These are phyloP conservation scores for Naja naja DNA, from an alignment of 2,113 vertebrate genomes.

Conservation along the genomic window DNA sequence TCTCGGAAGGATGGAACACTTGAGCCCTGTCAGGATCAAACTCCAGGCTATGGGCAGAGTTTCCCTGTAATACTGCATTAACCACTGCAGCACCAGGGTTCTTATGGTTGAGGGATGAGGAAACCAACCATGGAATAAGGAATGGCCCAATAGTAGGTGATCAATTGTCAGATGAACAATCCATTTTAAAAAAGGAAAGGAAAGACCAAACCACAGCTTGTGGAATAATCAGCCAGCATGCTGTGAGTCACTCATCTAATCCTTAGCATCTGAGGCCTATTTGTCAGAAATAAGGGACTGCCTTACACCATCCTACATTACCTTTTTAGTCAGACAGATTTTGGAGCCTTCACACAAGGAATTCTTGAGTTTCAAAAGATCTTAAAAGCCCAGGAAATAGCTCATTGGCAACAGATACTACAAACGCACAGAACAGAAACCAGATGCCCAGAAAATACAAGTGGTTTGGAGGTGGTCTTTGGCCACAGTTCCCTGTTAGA, in stretches of 20 bases:
- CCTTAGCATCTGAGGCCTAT: background rate
- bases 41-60: background rate
- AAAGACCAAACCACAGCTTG: background rate
- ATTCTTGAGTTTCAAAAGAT: background rate
- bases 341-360: background rate
- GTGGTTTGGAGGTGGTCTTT: slow-evolving; percentile 4
- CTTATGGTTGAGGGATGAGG: background rate
- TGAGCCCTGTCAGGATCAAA: background rate
- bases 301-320: background rate
- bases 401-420: background rate
- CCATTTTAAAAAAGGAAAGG: background rate
- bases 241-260: slow-evolving; percentile 10
- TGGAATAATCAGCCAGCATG: background rate
- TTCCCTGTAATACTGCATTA: background rate
- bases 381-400: background rate
- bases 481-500: background rate
- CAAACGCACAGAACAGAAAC: slow-evolving; percentile 11
- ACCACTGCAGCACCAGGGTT: background rate
- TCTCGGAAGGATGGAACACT: background rate
- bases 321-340: slow-evolving; percentile 2
- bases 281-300: background rate
- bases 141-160: background rate
- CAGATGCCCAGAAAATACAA: background rate
- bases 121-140: background rate
- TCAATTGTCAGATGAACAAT: background rate